Evolutionary conservation across 2,113 vertebrate genomes (phyloP).

Genomic region (Panthera leo): DNA sequence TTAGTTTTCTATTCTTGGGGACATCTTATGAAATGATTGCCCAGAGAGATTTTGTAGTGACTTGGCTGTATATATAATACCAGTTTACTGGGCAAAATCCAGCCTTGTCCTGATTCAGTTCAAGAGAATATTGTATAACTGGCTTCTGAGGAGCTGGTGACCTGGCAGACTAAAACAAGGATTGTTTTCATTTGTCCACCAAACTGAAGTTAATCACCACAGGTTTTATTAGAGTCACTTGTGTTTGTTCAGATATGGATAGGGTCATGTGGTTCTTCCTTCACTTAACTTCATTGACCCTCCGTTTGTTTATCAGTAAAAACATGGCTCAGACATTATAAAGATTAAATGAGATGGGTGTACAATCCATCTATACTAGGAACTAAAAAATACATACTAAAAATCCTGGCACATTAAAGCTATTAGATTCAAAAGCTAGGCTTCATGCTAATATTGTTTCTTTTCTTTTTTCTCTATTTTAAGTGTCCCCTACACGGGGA

Average conservation of each 20-base stretch:
- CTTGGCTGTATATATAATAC: not conserved
- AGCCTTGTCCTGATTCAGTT: not conserved
- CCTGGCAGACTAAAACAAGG: not conserved
- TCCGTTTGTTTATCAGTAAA: not conserved
- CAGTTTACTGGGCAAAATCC: not conserved
- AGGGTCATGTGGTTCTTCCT: not conserved
- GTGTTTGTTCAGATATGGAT: not conserved
- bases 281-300: not conserved
- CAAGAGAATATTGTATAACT: not conserved
- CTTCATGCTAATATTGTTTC: not conserved
- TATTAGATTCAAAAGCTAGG: not conserved
- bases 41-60: not conserved
- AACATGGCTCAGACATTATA: not conserved
- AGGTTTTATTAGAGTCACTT: not conserved
- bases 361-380: not conserved
- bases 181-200: not conserved
- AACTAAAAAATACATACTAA: not conserved
- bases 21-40: slow-evolving; percentile 21
- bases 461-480: not conserved
- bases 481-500: not conserved
- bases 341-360: not conserved
- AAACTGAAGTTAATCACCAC: not conserved
- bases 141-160: not conserved
- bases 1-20: slow-evolving; percentile 39
- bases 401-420: not conserved